Conservation (phyloP, 2,888 invertebrate species). For the Julus scanicus region DNA sequence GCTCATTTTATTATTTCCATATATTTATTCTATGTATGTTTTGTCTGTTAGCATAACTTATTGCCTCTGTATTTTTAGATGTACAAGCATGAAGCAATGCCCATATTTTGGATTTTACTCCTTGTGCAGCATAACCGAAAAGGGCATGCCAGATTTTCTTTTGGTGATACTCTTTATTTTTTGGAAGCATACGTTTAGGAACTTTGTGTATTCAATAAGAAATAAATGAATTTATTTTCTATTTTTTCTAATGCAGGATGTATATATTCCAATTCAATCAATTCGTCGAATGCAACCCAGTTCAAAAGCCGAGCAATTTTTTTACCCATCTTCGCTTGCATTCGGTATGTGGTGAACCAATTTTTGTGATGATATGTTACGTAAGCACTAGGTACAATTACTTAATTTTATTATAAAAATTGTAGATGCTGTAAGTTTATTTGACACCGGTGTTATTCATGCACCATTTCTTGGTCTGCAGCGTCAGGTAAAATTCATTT, state of each 20-base stretch:
- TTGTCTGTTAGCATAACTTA: not conserved
- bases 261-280: constrained; percentile 69
- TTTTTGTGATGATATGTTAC: not conserved
- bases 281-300: constrained; percentile 67
- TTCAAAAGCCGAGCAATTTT: constrained; percentile 82
- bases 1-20: constrained; percentile 71
- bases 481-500: constrained; percentile 62
- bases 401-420: not conserved
- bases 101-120: constrained; percentile 64
- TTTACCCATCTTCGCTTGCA: constrained; percentile 82
- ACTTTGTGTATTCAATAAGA: not conserved
- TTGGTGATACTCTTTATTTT: constrained; percentile 61
- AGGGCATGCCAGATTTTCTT: constrained; percentile 60
- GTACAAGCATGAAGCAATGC: constrained; percentile 60
- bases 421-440: constrained; percentile 62
- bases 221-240: constrained; percentile 50
- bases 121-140: constrained; percentile 62
- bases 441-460: constrained; percentile 63
- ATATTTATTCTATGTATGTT: constrained; percentile 62
- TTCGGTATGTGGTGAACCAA: constrained; percentile 71
- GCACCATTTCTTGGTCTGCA: constrained; percentile 66
- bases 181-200: not conserved
- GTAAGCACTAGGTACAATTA: not conserved
- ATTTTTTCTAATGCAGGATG: constrained; percentile 66
- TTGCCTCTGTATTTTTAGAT: constrained; percentile 7